Conservation (phyloP, 2,113 vertebrate species). For the Orcinus orca region DNA sequence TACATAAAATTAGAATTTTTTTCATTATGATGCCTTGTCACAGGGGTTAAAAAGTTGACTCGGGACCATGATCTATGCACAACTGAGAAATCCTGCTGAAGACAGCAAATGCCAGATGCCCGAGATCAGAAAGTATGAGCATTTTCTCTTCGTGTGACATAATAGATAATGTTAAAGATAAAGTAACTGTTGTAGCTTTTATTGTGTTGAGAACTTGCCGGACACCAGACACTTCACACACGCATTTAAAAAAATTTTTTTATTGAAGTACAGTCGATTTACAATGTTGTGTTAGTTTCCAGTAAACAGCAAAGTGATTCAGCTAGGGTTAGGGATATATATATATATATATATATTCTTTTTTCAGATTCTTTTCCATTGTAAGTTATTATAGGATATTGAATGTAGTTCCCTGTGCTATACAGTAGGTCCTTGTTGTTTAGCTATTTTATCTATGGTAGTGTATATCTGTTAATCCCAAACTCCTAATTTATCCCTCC, state of each 20-base stretch:
- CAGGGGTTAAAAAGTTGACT: not conserved
- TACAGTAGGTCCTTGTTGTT: not conserved
- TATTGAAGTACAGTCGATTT: not conserved
- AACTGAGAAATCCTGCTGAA: slow-evolving; percentile 29
- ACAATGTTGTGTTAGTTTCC: not conserved
- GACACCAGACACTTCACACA: not conserved
- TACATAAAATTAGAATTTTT: not conserved
- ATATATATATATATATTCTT: not conserved
- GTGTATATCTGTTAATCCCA: not conserved
- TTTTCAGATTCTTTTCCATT: not conserved
- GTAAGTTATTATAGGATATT: not conserved
- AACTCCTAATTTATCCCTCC: not conserved
- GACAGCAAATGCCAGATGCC: not conserved
- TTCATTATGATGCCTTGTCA: not conserved
- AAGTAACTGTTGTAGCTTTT: not conserved
- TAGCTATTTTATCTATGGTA: not conserved
- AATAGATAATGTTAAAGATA: not conserved
- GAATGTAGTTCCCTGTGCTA: not conserved
- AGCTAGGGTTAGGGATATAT: not conserved
- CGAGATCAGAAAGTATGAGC: not conserved
- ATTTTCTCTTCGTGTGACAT: not conserved
- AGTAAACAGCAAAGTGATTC: not conserved
- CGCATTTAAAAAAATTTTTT: not conserved
- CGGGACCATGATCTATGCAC: not conserved
- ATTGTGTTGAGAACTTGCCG: not conserved